phyloP scores from a whole-genome alignment of 2,797 vertebrate species.

The Artibeus jamaicensis region DNA sequence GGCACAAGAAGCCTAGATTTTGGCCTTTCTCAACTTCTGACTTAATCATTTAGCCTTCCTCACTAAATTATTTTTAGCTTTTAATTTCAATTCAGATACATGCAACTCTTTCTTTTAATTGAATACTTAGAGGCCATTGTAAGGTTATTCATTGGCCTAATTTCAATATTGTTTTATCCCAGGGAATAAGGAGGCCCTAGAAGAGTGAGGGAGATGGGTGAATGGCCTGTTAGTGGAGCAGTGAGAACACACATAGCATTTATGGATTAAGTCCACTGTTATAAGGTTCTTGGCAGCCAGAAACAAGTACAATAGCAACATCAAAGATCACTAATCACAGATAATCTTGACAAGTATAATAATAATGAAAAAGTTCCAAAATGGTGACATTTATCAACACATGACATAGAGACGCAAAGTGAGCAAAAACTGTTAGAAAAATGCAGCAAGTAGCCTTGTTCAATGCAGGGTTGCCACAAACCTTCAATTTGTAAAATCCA shows the following conservation, averaged over 20 bases:
- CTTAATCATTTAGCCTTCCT: neutral
- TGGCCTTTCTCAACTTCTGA: neutral
- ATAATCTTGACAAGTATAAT: neutral
- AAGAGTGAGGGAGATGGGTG: neutral
- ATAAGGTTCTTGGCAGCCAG: neutral
- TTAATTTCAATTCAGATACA: neutral
- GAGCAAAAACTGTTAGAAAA: neutral
- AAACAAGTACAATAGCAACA: neutral
- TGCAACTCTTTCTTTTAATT: neutral
- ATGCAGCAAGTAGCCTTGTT: no score
- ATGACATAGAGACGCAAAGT: neutral
- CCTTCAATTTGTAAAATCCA: neutral
- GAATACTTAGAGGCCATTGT: neutral
- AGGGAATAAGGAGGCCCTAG: neutral
- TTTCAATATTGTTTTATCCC: neutral
- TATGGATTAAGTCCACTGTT: neutral
- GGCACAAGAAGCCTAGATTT: neutral
- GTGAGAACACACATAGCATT: neutral
- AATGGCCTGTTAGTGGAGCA: neutral
- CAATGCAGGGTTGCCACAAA: neutral
- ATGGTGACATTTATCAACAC: neutral
- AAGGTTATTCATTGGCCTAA: neutral
- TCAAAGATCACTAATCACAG: neutral
- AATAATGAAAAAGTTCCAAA: neutral
- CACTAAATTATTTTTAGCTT: neutral